Evolutionary conservation across 1,140 invertebrate genomes (phyloP), one percentile per base, ranked within the genome.

Genomic region (Macrotrachela quadricornifera): DNA sequence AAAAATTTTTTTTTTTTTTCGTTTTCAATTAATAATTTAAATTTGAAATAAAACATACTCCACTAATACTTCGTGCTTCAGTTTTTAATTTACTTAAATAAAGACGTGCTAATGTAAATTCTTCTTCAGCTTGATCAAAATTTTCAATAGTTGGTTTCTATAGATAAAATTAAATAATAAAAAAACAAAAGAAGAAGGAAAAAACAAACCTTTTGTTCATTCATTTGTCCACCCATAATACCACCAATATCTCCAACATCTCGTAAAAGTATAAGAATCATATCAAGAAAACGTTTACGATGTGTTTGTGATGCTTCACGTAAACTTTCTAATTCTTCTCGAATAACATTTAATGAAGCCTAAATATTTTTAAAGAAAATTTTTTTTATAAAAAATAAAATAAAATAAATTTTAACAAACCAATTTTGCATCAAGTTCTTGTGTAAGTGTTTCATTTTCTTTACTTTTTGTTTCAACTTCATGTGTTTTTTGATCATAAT

Each of bases 41-140:
- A 36, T 56, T 44, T 14, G 52, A 45, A 54, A 43, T n/a, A 40
- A 42, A 14, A n/a, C 46, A 49, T 36, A 46, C 41, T 36, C 38
- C 30, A 17, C 15, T 67, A 87, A 91, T 4, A 90, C 83, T 13
- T 50, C 40, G 48, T 2, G 48, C 11, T 71, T 99, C 92, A 41
- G 84, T 88, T 72, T 95, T 95, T 80, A 97, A 90, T 71, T 96
- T 92, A 62, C 83, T 91, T 63, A 97, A 90, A 67, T 88, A 94
- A 14, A 97, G 75, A 37, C 91, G 77, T 2, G 91, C 91, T 43
- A 96, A 85, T 0, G 92, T 96, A 64, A 97, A 94, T 70, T 97
- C 90, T 66, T 99, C 92, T 65, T 99, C 92, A 14, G 96, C 74
- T 67, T 95, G 94, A 56, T 74, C 46, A 14, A 49, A n/a, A 45